These are phyloP conservation scores for Pelmatolapia mariae DNA, from an alignment of 2,113 vertebrate species.

Conservation along the genomic window DNA sequence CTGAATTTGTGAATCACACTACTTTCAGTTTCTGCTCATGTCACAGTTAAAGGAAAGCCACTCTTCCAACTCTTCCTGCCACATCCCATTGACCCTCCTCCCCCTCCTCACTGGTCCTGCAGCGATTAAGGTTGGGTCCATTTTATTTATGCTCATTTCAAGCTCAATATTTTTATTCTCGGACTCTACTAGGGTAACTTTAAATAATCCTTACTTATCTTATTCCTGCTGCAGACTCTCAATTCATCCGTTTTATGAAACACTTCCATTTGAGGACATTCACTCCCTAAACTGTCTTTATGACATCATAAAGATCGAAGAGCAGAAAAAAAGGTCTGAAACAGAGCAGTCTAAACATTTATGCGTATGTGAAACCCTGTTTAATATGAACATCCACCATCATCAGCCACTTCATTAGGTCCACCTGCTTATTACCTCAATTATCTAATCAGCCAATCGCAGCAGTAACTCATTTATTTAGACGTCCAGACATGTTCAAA, in stretches of 20 bases:
- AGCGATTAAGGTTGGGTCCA: background rate
- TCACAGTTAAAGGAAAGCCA: background rate
- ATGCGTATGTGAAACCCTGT: background rate
- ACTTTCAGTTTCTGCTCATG: background rate
- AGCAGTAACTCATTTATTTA: fast-evolving
- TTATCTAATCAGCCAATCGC: background rate
- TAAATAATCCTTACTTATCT: background rate
- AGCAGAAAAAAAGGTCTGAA: background rate
- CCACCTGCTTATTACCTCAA: background rate
- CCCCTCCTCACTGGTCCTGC: background rate
- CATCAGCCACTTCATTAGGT: background rate
- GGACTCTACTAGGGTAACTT: background rate
- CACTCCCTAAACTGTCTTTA: background rate
- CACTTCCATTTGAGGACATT: background rate
- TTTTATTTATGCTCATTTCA: background rate
- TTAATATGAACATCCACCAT: background rate
- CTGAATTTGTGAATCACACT: background rate
- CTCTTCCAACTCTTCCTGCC: background rate
- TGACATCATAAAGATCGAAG: background rate
- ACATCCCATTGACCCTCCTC: background rate
- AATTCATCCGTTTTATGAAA: background rate
- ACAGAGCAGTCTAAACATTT: background rate
- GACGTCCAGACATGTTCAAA: background rate
- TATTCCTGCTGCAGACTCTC: background rate
- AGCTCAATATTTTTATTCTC: background rate